Conservation (phyloP, 2,888 invertebrate genomes). For the Drosophila neonasuta region DNA sequence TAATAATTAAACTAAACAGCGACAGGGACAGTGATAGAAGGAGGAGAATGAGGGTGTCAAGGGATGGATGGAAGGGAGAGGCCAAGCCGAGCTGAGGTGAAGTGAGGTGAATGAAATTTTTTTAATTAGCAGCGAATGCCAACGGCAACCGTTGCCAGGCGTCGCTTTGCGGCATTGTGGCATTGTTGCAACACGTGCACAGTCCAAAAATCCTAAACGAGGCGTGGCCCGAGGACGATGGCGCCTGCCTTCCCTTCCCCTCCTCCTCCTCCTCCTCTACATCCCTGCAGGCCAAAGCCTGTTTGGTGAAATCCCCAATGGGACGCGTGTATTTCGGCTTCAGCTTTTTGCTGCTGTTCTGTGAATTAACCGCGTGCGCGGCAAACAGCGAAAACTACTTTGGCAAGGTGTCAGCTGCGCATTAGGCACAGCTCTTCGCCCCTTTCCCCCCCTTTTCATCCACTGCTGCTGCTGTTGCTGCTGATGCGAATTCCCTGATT, state of each 20-base stretch:
- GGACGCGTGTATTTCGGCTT: constrained; percentile 44
- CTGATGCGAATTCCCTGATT: constrained; percentile 22
- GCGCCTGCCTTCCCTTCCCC: not conserved
- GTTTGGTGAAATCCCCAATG: constrained; percentile 60
- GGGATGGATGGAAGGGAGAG: constrained; percentile 27
- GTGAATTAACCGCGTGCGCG: constrained; percentile 58
- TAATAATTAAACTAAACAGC: constrained; percentile 70
- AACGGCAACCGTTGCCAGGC: constrained; percentile 49
- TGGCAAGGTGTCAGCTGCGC: constrained; percentile 76
- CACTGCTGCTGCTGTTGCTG: too few relatives aligned
- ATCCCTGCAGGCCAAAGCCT: constrained; percentile 31
- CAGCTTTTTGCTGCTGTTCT: constrained; percentile 14
- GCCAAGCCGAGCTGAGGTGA: not conserved
- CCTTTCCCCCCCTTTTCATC: not conserved
- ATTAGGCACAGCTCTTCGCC: constrained; percentile 51
- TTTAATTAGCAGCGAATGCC: constrained; percentile 66
- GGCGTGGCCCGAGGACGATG: constrained; percentile 24
- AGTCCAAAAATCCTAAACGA: constrained; percentile 1
- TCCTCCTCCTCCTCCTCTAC: not conserved
- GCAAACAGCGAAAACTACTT: constrained; percentile 75
- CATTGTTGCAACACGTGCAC: constrained; percentile 73
- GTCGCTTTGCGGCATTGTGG: constrained; percentile 53
- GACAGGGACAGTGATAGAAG: not conserved
- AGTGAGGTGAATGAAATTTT: constrained; percentile 45
- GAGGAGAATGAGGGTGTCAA: not conserved